Evolutionary conservation across 2,888 invertebrate species (phyloP).

Genomic region (Carpatolechia fugitivella): DNA sequence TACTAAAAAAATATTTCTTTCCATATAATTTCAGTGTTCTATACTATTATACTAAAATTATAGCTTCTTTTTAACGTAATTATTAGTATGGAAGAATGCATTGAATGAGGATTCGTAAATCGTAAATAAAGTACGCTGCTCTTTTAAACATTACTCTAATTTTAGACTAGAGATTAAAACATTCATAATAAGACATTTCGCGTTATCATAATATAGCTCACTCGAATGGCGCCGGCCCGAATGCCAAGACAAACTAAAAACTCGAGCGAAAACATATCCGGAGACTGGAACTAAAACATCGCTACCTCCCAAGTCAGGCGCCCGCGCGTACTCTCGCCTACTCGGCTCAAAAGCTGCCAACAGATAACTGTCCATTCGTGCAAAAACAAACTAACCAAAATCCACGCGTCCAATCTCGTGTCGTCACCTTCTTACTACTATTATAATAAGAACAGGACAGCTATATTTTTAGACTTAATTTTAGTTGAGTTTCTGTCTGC

Average conservation of each 20-base stretch:
- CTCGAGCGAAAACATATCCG: conserved; percentile 41
- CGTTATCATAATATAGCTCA: conserved; percentile 43
- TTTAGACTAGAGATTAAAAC: conserved; percentile 72
- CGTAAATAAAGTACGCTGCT: conserved; percentile 38
- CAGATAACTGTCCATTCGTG: too few relatives aligned
- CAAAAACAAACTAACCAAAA: too few relatives aligned
- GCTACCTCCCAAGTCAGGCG: conserved; percentile 37
- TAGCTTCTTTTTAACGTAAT: conserved; percentile 59
- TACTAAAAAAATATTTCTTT: conserved; percentile 43
- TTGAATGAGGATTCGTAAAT: conserved; percentile 36
- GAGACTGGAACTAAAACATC: conserved; percentile 51
- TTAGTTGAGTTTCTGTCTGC: too few relatives aligned
- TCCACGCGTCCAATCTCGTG: too few relatives aligned
- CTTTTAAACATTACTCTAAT: conserved; percentile 47
- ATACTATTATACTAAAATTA: conserved; percentile 58
- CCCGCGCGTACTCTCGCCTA: not conserved
- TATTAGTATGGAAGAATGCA: conserved; percentile 61
- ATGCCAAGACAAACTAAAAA: conserved; percentile 47
- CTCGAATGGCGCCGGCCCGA: conserved; percentile 44
- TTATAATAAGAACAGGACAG: too few relatives aligned
- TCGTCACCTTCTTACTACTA: too few relatives aligned
- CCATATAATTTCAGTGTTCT: conserved; percentile 38
- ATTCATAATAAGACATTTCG: conserved; percentile 54
- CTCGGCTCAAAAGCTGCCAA: not conserved
- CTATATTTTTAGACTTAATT: too few relatives aligned